Evolutionary conservation across 2,113 vertebrate species (phyloP).

Genomic region (Campylomormyrus tamandua): DNA sequence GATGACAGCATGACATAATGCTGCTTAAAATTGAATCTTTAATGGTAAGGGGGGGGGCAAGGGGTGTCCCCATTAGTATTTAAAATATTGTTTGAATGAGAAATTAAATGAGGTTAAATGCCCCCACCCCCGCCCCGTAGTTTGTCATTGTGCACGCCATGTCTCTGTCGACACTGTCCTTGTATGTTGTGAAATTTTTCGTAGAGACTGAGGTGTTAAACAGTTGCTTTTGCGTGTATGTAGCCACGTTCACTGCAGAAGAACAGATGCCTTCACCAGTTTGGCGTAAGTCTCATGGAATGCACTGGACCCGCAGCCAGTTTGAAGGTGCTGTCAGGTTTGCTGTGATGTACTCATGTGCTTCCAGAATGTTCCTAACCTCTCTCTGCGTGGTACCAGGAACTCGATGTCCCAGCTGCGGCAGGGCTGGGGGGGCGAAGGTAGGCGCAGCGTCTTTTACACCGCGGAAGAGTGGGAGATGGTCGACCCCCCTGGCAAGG

Average conservation of each 20-base stretch:
- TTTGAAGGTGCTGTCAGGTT: background rate
- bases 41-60: background rate
- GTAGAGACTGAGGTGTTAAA: background rate
- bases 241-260: background rate
- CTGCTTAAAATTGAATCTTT: conserved; percentile 25
- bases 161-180: too few species aligned
- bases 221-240: background rate
- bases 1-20: conserved; percentile 9
- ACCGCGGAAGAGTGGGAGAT: conserved; percentile 94
- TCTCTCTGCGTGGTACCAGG: conserved; percentile 48
- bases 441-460: conserved; percentile 81
- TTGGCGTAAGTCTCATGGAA: background rate
- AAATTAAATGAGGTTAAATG: background rate
- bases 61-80: background rate
- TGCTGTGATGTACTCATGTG: background rate
- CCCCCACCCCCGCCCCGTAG: background rate
- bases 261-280: background rate
- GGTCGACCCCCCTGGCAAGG: conserved; percentile 74
- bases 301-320: background rate
- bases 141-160: background rate
- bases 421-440: conserved; percentile 63
- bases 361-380: background rate
- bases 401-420: conserved; percentile 88
- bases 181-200: background rate
- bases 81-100: background rate